These are phyloP conservation scores for Caenorhabditis drosophilae DNA, from an alignment of 2,888 invertebrate genomes.

Conservation along the genomic window DNA sequence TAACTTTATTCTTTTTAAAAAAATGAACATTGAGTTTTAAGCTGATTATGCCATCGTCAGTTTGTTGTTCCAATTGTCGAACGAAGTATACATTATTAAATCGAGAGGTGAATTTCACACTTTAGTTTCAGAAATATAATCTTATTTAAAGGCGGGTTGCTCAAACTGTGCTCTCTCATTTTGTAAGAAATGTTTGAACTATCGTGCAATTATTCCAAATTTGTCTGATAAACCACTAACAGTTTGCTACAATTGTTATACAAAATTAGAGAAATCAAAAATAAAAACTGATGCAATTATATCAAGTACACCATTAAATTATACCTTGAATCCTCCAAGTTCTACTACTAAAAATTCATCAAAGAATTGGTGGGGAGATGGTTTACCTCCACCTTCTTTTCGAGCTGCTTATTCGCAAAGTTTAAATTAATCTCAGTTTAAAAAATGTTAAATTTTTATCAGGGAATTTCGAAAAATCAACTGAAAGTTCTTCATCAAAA, in stretches of 20 bases:
- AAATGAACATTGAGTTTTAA: neutral
- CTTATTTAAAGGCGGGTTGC: conserved; percentile 52
- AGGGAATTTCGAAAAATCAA: too few relatives aligned
- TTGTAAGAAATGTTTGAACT: conserved; percentile 60
- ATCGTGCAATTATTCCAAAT: conserved; percentile 50
- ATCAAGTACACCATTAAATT: neutral
- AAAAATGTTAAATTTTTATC: neutral
- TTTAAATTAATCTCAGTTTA: neutral
- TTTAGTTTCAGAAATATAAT: neutral
- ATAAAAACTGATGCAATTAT: conserved; percentile 15
- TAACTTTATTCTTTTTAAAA: neutral
- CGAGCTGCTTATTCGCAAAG: conserved; percentile 7
- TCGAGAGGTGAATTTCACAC: conserved; percentile 40
- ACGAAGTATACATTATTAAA: conserved; percentile 51
- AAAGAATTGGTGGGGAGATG: conserved; percentile 59
- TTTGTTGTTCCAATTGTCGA: conserved; percentile 49
- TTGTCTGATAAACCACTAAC: conserved; percentile 56
- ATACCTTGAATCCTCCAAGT: neutral
- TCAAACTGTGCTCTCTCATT: conserved; percentile 62
- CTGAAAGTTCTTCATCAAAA: too few relatives aligned
- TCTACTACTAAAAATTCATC: neutral
- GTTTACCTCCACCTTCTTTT: conserved; percentile 59
- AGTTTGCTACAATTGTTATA: conserved; percentile 59
- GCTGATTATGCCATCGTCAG: conserved; percentile 43
- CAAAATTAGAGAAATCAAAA: conserved; percentile 36